Base-by-base conservation (phyloP, 2,888 invertebrate species). In the Tethea ocularis region DNA sequence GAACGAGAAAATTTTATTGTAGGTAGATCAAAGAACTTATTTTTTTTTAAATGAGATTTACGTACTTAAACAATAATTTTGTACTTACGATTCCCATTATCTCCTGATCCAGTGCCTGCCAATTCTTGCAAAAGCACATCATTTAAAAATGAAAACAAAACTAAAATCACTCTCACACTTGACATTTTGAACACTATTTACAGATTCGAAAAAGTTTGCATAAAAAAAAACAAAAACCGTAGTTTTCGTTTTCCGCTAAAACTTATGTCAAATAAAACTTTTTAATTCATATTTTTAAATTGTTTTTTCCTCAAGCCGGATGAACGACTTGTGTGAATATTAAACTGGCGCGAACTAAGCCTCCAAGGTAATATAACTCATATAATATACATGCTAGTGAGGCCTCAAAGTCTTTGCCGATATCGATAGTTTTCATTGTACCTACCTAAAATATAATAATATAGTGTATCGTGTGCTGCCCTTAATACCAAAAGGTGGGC, bases 41-140 rank as follows among this genome's bases (percentile, higher is more conserved):
- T n/a, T n/a, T n/a, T n/a, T n/a, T n/a, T n/a, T n/a, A n/a, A n/a
- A n/a, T n/a, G n/a, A n/a, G n/a, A n/a, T n/a, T n/a, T n/a, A n/a
- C 24, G 24, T 24, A 24, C 24, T 2, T 5, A 24, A 24, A 24
- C 2, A 24, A 24, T 24, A 24, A 24, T 59, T 36, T 38, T 57
- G 41, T 53, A 87, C 90, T 89, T 67, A 90, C 90, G 72, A 66
- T 88, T 90, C 60, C 90, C 90, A 77, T 87, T 74, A 7, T 68
- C 74, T 54, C 88, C 88, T 0, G 89, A 89, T 56, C 90, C 90
- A 13, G 78, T 74, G 33, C 83, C 85, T 83, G 87, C 87, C 60
- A 41, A n/a, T n/a, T 83, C 84, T 83, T 88, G 87, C 60, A 79
- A 67, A n/a, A 78, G 61, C 57, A 80, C 88, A 62, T 71, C 64